These are phyloP conservation scores for Stercorarius parasiticus DNA, from an alignment of 2,113 vertebrate species.

Conservation along the genomic window DNA sequence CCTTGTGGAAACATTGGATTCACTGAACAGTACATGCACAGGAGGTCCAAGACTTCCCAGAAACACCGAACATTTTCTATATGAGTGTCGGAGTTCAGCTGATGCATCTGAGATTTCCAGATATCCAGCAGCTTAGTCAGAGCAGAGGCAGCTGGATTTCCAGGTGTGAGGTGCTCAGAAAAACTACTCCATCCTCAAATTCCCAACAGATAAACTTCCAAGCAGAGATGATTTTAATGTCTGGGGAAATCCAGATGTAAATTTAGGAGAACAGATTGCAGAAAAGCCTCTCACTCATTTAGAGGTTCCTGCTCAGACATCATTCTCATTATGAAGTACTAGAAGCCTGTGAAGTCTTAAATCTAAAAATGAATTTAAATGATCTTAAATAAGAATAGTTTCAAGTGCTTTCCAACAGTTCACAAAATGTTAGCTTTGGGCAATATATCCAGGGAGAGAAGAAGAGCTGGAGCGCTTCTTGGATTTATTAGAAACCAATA, in stretches of 20 bases:
- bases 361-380: background rate
- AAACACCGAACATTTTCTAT: background rate
- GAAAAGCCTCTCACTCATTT: background rate
- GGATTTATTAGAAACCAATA: background rate
- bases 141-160: background rate
- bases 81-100: background rate
- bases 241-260: background rate
- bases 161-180: background rate
- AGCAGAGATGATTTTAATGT: background rate
- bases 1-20: background rate
- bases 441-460: background rate
- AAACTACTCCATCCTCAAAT: background rate
- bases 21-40: fast-evolving
- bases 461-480: background rate
- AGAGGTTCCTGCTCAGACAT: background rate
- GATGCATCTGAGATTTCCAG: background rate
- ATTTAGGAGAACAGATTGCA: background rate
- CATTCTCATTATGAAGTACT: background rate
- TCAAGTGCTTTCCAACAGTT: background rate
- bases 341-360: background rate
- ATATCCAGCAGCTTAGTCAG: background rate
- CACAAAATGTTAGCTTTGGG: background rate
- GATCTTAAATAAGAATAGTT: background rate
- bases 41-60: background rate
- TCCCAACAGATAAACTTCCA: background rate